Evolutionary conservation across 1,140 invertebrate genomes (phyloP).

Genomic region (Heliconius melpomene): DNA sequence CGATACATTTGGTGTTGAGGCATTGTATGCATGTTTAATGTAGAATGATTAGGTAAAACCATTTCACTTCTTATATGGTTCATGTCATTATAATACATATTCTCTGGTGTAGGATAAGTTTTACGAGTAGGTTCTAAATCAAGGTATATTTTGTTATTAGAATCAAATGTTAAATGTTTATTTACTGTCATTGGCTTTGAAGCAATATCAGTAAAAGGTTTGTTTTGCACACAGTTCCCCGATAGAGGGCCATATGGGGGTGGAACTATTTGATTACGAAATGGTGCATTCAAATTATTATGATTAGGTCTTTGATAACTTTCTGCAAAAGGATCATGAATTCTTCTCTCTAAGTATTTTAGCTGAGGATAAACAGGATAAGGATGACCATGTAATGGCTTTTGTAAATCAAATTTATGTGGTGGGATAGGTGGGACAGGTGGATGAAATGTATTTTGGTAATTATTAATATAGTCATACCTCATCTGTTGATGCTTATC

Average conservation of each 20-base stretch:
- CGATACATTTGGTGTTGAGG: conserved; percentile 61
- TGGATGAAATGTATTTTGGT: conserved; percentile 63
- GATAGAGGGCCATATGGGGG: conserved; percentile 61
- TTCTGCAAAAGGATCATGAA: conserved; percentile 60
- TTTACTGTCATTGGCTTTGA: conserved; percentile 55
- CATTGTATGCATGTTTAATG: conserved; percentile 57
- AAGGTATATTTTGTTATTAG: conserved; percentile 64
- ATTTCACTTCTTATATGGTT: conserved; percentile 58
- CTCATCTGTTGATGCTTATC: conserved; percentile 66
- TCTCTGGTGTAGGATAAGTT: conserved; percentile 57
- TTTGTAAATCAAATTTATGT: conserved; percentile 70
- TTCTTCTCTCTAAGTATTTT: conserved; percentile 70
- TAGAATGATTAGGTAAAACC: conserved; percentile 53
- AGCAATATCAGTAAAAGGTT: conserved; percentile 58
- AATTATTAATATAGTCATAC: conserved; percentile 76
- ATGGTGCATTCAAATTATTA: conserved; percentile 56
- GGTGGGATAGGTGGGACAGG: conserved; percentile 50
- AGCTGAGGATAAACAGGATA: conserved; percentile 66
- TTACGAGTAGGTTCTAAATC: conserved; percentile 66
- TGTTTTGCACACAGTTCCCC: conserved; percentile 63
- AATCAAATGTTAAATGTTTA: conserved; percentile 60
- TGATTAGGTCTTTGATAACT: conserved; percentile 63
- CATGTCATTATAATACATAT: conserved; percentile 62
- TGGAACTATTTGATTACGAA: conserved; percentile 62
- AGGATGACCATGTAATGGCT: conserved; percentile 59